Evolutionary conservation across 2,113 vertebrate genomes (phyloP), one percentile per base, ranked within the genome.

Genomic region (Anoura caudifer): DNA sequence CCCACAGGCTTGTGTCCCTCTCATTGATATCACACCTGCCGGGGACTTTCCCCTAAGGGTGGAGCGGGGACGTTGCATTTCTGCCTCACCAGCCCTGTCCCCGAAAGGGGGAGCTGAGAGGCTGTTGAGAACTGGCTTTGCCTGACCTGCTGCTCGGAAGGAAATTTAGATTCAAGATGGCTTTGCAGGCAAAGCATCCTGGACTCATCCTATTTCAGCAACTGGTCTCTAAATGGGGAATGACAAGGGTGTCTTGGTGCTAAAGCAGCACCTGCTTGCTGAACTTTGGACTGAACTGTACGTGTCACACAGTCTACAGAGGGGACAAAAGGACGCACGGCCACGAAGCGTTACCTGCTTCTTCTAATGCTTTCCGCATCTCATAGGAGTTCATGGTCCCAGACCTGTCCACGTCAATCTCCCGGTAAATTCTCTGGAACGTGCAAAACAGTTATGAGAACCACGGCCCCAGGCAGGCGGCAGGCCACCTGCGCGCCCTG

Each of bases 311-410:
- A 16, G 4, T 19, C 86, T 24, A n/a, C 20, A 50, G 14, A 2
- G 1, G 16, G 59, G 50, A 28, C 43, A 20, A 5, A 36, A 52
- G 36, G n/a, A 45, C 72, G 22, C 2, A 3, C 9, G 22, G 26
- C 3, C 31, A 4, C 4, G 14, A 52, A 19, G 24, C 0, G 3
- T 91, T 95, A 99, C 99, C 99, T 98, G 98, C 98, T 97, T 83
- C 47, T 96, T 99, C 98, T 83, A 99, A 90, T 0, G 98, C 99
- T 94, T 97, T 98, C 90, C 99, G 97, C 98, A 99, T 99, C 98
- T 99, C 99, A 0, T 99, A 98, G 0, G 98, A 98, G 80, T 98
- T 99, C 98, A 99, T 99, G 76, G 98, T 99, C 11, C 99, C 98
- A 0, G 99, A 99, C 59, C n/a, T 86, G 97, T 99, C 99, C 65